Evolutionary conservation across 2,797 vertebrate genomes (phyloP).

Genomic region (Enteromius anoplus): DNA sequence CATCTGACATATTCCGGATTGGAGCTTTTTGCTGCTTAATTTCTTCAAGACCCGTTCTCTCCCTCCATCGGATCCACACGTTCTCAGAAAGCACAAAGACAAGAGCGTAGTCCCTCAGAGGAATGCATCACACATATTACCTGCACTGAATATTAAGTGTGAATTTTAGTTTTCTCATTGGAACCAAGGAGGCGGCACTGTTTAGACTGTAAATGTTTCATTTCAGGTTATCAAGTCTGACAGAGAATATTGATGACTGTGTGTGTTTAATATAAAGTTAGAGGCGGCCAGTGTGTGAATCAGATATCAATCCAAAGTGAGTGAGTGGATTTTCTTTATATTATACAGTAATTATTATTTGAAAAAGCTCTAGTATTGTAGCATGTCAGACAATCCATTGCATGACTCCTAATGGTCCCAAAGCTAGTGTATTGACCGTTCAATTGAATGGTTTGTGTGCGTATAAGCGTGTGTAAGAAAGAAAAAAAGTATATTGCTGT

Average conservation of each 20-base stretch:
- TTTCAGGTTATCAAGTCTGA: constrained; percentile 28
- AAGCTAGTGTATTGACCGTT: constrained; percentile 12
- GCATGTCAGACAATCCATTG: neutral
- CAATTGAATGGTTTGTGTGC: constrained; percentile 4
- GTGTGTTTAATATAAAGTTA: constrained; percentile 13
- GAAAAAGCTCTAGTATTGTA: neutral
- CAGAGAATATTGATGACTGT: neutral
- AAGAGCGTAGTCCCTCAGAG: constrained; percentile 21
- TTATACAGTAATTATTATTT: neutral
- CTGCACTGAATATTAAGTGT: constrained; percentile 39
- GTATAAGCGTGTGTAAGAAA: neutral
- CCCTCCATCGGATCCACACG: constrained; percentile 13
- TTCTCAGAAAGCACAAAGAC: neutral
- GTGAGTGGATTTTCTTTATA: neutral
- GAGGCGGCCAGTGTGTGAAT: neutral
- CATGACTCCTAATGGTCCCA: constrained; percentile 20
- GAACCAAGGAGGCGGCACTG: constrained; percentile 2
- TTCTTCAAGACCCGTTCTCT: constrained; percentile 37
- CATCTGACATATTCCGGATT: neutral
- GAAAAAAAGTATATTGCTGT: constrained; percentile 13
- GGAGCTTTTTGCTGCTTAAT: constrained; percentile 18
- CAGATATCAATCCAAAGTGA: neutral
- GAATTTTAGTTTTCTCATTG: constrained; percentile 28
- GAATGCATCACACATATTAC: constrained; percentile 33
- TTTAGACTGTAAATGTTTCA: constrained; percentile 37